phyloP scores from a whole-genome alignment of 2,888 invertebrate species.

The Lysandra coridon region DNA sequence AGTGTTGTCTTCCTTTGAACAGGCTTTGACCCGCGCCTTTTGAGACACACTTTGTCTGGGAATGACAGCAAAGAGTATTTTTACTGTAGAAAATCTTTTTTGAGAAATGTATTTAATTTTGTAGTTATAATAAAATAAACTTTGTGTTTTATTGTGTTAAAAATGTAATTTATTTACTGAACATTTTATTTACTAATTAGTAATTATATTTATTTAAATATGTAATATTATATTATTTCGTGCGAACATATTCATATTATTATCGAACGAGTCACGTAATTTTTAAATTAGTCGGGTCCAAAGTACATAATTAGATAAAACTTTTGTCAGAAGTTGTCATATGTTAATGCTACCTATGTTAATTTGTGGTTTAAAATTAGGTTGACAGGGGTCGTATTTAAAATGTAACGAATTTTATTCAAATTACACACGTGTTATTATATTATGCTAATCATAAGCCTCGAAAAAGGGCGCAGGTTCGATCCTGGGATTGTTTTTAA shows the following conservation, averaged over 20 bases:
- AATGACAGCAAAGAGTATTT: conserved; percentile 3
- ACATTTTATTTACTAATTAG: too few relatives aligned
- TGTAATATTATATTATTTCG: not conserved
- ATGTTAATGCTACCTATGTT: conserved; percentile 26
- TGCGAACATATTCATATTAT: not conserved
- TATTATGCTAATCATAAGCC: not conserved
- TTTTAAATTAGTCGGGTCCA: not conserved
- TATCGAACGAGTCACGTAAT: not conserved
- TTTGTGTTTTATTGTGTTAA: not conserved
- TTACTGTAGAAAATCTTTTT: not conserved
- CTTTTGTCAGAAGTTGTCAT: conserved; percentile 12
- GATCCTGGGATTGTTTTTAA: not conserved
- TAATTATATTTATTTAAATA: not conserved
- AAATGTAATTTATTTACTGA: not conserved
- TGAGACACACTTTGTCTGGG: not conserved
- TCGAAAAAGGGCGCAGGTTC: not conserved
- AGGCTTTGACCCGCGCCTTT: not conserved
- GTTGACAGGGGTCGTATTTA: conserved; percentile 23
- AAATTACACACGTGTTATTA: conserved; percentile 22
- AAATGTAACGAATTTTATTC: conserved; percentile 23
- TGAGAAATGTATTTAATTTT: not conserved
- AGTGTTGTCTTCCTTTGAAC: not conserved
- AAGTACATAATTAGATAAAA: conserved; percentile 11
- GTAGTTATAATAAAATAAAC: not conserved
- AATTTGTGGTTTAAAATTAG: conserved; percentile 14